Conservation (phyloP, 2,888 invertebrate genomes). For the Drosophila siamana region DNA sequence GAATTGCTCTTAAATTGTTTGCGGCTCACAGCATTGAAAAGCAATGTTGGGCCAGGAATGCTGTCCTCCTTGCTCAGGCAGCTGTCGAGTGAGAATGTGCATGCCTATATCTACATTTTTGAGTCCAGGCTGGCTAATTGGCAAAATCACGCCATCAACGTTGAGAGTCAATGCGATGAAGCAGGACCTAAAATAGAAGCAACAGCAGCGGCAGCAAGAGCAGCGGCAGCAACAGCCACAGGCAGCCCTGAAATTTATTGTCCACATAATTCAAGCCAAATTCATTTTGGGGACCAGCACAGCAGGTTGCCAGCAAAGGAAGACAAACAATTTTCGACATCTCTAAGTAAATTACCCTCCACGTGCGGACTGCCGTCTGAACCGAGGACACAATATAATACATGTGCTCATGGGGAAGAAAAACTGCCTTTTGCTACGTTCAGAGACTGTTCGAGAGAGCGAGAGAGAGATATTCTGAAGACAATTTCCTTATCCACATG, state of each 20-base stretch:
- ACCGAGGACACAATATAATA: neutral
- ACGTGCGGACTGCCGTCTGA: conserved; percentile 3
- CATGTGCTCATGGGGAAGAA: neutral
- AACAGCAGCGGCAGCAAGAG: neutral
- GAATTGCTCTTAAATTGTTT: conserved; percentile 38
- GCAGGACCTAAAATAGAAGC: neutral
- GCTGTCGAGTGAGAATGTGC: neutral
- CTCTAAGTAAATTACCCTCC: conserved; percentile 43
- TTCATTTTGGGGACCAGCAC: conserved; percentile 36
- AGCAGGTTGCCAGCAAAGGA: conserved; percentile 5
- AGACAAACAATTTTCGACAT: conserved; percentile 27
- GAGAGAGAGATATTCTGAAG: neutral
- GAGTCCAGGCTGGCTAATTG: conserved; percentile 43
- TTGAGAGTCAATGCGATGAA: neutral
- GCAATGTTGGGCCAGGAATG: conserved; percentile 24
- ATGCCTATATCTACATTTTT: neutral
- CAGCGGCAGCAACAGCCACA: conserved; percentile 19
- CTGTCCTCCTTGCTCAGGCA: no score
- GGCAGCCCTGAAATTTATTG: conserved; percentile 42
- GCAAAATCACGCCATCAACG: conserved; percentile 37
- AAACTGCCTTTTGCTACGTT: neutral
- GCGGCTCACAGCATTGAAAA: conserved; percentile 35
- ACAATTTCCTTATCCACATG: conserved; percentile 17
- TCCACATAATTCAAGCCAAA: conserved; percentile 51
- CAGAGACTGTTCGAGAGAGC: neutral